These are phyloP conservation scores for Eristalis intricaria DNA, from an alignment of 2,888 invertebrate genomes.

Conservation along the genomic window DNA sequence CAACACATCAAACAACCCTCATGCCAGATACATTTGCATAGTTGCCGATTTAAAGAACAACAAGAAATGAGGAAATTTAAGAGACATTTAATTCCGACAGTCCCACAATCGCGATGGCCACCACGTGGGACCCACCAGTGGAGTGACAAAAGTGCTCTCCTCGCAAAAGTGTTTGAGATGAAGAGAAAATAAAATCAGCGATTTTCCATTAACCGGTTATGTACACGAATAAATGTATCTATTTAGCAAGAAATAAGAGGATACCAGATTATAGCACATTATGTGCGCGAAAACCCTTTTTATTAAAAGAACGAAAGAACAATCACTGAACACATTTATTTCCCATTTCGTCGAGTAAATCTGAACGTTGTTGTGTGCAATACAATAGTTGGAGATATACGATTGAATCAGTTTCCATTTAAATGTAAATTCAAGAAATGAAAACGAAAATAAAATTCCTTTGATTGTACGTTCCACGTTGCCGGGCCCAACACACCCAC, in stretches of 20 bases:
- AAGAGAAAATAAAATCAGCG: background rate
- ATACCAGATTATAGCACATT: background rate
- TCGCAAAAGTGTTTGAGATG: background rate
- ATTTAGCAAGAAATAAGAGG: background rate
- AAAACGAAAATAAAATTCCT: background rate
- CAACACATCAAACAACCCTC: background rate
- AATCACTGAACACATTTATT: background rate
- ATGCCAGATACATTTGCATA: background rate
- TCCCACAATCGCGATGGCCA: background rate
- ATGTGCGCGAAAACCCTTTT: background rate
- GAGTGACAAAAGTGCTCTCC: background rate
- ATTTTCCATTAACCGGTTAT: background rate
- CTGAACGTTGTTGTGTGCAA: background rate
- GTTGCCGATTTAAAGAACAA: background rate
- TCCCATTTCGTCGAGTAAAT: background rate
- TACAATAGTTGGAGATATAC: background rate
- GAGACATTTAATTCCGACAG: background rate
- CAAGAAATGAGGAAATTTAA: background rate
- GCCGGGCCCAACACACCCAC: background rate
- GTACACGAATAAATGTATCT: background rate
- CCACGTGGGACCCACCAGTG: background rate
- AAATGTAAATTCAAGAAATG: background rate
- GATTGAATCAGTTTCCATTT: background rate
- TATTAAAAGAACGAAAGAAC: background rate
- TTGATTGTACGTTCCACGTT: background rate